A percentile compares a stretch with the other conserved stretches of the same genome.
These are phyloP conservation scores for Synchiropus splendidus DNA, from an alignment of 2,113 vertebrate species.

Conservation along the genomic window DNA sequence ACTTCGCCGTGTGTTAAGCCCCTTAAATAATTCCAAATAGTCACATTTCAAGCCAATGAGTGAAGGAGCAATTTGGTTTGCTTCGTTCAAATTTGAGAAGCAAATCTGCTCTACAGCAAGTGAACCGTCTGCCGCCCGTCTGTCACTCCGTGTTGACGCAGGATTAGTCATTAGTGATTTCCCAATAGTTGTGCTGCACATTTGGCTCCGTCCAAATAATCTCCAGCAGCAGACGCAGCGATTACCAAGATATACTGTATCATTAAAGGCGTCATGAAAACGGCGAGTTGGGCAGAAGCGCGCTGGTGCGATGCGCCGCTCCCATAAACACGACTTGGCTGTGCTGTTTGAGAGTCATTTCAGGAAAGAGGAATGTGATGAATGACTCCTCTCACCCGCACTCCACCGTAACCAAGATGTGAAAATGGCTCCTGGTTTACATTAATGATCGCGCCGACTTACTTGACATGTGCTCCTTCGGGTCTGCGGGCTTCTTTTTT, in stretches of 20 bases:
- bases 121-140: no score
- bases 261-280: conserved; percentile 21
- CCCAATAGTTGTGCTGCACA: neutral
- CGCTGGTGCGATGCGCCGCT: conserved; percentile 17
- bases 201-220: conserved; percentile 1
- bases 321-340: conserved; percentile 46
- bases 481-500: conserved; percentile 44
- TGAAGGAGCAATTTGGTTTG: no score
- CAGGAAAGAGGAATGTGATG: conserved; percentile 59
- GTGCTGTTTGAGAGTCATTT: conserved; percentile 55
- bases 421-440: conserved; percentile 65
- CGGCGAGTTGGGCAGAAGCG: conserved; percentile 19
- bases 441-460: conserved; percentile 68
- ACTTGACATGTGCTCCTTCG: conserved; percentile 60
- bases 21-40: no score
- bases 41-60: no score
- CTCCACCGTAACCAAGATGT: conserved; percentile 59
- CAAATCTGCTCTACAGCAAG: no score
- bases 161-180: no score
- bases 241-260: conserved; percentile 19
- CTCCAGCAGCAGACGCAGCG: conserved; percentile 11
- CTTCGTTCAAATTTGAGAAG: no score
- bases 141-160: no score
- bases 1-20: no score
- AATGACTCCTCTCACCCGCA: conserved; percentile 52